Percentiles rank a stretch among this genome's conserved stretches.
These are phyloP conservation scores for Ooceraea biroi DNA, from an alignment of 1,140 invertebrate genomes.

Conservation along the genomic window DNA sequence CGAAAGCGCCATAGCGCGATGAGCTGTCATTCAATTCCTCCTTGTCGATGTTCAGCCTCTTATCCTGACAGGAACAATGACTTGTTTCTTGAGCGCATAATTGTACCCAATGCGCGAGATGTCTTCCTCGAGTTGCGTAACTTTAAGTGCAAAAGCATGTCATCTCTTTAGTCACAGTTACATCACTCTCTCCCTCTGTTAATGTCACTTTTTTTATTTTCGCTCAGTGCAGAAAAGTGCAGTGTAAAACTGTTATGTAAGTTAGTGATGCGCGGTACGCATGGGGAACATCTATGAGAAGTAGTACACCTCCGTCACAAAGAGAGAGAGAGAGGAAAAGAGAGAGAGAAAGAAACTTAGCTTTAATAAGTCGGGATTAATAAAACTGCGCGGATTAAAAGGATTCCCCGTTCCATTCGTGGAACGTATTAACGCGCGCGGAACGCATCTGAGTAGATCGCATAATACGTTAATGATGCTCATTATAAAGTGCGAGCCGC, in stretches of 20 bases:
- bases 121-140: constrained; percentile 22
- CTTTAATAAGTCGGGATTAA: background rate
- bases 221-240: background rate
- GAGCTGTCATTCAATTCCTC: background rate
- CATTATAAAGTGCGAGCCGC: background rate
- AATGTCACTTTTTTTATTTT: background rate
- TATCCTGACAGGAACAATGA: constrained; percentile 14
- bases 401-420: background rate
- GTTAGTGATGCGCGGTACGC: too few relatives aligned
- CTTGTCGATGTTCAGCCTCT: background rate
- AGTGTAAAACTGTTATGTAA: background rate
- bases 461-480: constrained; percentile 33
- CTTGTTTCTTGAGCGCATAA: background rate
- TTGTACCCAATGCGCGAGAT: background rate
- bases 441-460: background rate
- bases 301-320: too few relatives aligned
- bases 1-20: constrained; percentile 10
- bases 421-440: background rate
- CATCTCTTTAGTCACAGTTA: background rate
- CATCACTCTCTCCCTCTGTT: background rate
- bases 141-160: constrained; percentile 42
- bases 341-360: background rate
- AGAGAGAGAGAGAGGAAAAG: too few relatives aligned
- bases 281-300: too few relatives aligned
- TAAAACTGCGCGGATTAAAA: background rate